phyloP scores from a whole-genome alignment of 2,888 invertebrate genomes.

The Cerceris ruficornis region DNA sequence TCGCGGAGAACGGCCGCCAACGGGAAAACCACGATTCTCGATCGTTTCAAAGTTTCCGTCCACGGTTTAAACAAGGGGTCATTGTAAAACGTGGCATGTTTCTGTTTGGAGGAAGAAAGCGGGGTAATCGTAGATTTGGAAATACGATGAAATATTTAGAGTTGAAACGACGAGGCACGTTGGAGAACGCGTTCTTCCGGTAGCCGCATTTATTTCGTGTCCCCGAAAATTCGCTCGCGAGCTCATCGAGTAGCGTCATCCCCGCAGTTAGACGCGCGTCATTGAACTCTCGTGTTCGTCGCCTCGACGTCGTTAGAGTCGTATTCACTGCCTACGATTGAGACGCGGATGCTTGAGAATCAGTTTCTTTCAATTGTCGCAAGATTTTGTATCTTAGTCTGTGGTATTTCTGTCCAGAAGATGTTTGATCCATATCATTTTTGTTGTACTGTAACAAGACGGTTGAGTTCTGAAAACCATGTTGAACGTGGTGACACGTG shows the following conservation, averaged over 20 bases:
- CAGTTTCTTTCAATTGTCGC: background rate
- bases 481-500: too few relatives aligned
- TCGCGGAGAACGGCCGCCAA: background rate
- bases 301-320: constrained; percentile 52
- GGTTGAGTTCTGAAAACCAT: too few relatives aligned
- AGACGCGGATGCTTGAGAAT: background rate
- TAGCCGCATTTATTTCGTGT: constrained; percentile 33
- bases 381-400: too few relatives aligned
- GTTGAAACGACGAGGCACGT: background rate
- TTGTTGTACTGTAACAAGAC: too few relatives aligned
- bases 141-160: too few relatives aligned
- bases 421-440: too few relatives aligned
- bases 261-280: constrained; percentile 66
- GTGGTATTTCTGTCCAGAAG: too few relatives aligned
- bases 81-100: too few relatives aligned
- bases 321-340: background rate
- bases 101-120: too few relatives aligned
- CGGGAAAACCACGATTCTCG: background rate
- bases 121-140: too few relatives aligned
- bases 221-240: constrained; percentile 38
- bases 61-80: too few relatives aligned
- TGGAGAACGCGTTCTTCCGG: constrained; percentile 12
- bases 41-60: background rate
- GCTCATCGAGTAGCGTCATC: constrained; percentile 60
- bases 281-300: constrained; percentile 61